Evolutionary conservation across 2,797 vertebrate genomes (phyloP).

Genomic region (Hydrophis major): DNA sequence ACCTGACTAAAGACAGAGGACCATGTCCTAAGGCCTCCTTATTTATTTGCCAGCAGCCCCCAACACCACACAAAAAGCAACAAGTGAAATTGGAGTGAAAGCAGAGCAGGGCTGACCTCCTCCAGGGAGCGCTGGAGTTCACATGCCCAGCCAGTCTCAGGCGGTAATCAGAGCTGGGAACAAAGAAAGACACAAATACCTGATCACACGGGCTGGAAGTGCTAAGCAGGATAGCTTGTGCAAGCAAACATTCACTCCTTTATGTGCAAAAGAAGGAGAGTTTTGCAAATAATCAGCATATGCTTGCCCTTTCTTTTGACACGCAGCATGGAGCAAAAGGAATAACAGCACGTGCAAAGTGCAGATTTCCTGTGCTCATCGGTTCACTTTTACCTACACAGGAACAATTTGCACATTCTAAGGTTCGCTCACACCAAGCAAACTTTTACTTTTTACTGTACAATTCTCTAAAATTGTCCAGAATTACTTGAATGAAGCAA

Average conservation of each 20-base stretch:
- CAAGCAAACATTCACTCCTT: conserved; percentile 5
- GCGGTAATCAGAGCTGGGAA: conserved; percentile 71
- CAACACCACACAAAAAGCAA: conserved; percentile 32
- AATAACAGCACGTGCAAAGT: conserved; percentile 2
- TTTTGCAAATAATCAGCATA: not conserved
- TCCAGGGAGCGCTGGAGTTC: conserved; percentile 58
- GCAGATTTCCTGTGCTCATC: not conserved
- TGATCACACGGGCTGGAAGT: conserved; percentile 50
- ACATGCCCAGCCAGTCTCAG: conserved; percentile 69
- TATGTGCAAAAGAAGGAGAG: not conserved
- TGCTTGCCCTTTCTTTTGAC: not conserved
- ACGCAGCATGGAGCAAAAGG: not conserved
- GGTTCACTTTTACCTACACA: not conserved
- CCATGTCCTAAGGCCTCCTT: not conserved
- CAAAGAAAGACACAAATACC: conserved; percentile 60
- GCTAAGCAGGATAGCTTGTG: conserved; percentile 28
- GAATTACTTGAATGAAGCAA: not conserved
- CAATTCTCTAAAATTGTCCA: not conserved
- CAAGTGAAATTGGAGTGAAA: conserved; percentile 28
- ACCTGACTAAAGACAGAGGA: not conserved
- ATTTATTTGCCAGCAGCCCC: conserved; percentile 37
- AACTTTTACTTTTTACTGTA: not conserved
- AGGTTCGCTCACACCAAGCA: not conserved
- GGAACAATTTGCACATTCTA: not conserved
- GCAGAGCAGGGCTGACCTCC: conserved; percentile 50